A percentile compares a stretch with the other conserved stretches of the same genome.
Evolutionary conservation across 1,140 invertebrate genomes (phyloP).

Genomic region (Pantala flavescens): DNA sequence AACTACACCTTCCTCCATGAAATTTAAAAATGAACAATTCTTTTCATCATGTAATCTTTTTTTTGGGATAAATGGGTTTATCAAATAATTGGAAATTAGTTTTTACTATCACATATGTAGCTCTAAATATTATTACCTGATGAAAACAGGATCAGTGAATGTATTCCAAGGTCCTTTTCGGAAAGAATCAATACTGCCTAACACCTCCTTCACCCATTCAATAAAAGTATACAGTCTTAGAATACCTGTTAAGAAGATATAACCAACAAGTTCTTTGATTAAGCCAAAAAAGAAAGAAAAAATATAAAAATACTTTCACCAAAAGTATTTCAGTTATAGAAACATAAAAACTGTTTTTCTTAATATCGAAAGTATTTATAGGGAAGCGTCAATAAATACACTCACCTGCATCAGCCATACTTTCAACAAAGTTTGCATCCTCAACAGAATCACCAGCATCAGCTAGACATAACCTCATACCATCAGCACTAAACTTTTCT

Average conservation of each 20-base stretch:
- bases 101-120: too few relatives aligned
- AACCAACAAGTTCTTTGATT: background rate
- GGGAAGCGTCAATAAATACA: too few relatives aligned
- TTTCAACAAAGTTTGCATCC: conserved; percentile 97
- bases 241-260: conserved; percentile 47
- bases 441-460: conserved; percentile 97
- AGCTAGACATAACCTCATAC: conserved; percentile 83
- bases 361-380: too few relatives aligned
- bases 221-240: conserved; percentile 89
- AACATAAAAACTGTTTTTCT: too few relatives aligned
- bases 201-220: conserved; percentile 91
- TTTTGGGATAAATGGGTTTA: too few relatives aligned
- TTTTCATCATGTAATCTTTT: too few relatives aligned
- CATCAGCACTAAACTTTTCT: conserved; percentile 92
- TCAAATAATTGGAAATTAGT: too few relatives aligned
- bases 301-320: too few relatives aligned
- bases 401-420: conserved; percentile 71
- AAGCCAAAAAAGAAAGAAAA: too few relatives aligned
- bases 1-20: too few relatives aligned
- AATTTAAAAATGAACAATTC: too few relatives aligned
- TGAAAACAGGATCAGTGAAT: conserved; percentile 88
- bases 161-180: conserved; percentile 47
- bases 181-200: conserved; percentile 50
- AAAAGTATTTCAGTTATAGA: too few relatives aligned
- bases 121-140: conserved; percentile 39